These are phyloP conservation scores for Nothobranchius kuhntae DNA, from an alignment of 2,113 vertebrate species.

Conservation along the genomic window DNA sequence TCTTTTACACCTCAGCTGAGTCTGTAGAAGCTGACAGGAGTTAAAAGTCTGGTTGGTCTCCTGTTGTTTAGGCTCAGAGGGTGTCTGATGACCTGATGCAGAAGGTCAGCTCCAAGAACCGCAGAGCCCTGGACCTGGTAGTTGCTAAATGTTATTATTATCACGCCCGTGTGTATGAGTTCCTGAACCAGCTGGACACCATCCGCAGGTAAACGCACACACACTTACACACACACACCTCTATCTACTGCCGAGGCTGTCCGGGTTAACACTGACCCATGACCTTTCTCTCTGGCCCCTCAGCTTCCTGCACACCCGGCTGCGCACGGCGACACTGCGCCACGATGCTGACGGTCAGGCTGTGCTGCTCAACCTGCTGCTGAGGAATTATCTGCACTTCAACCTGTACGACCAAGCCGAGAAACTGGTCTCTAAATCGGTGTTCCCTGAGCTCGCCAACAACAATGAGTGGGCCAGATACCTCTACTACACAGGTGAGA, in stretches of 20 bases:
- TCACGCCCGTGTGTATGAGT: constrained; percentile 94
- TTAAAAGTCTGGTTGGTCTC: too few relatives aligned
- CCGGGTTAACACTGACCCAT: neutral
- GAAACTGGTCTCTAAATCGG: constrained; percentile 95
- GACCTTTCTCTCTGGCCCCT: too few relatives aligned
- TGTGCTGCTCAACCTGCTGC: constrained; percentile 92
- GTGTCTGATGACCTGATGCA: constrained; percentile 94
- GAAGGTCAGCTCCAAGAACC: constrained; percentile 95
- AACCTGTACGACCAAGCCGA: constrained; percentile 97
- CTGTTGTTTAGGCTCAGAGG: constrained; percentile 87
- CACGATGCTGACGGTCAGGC: constrained; percentile 95
- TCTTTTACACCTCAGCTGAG: neutral
- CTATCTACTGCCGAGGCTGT: neutral
- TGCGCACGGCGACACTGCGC: constrained; percentile 92
- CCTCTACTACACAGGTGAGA: constrained; percentile 94
- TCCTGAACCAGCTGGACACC: constrained; percentile 89
- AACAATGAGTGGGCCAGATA: constrained; percentile 99
- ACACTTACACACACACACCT: too few relatives aligned
- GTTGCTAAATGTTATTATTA: constrained; percentile 98
- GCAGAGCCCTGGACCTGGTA: constrained; percentile 92
- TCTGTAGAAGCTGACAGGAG: too few relatives aligned
- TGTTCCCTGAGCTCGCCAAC: constrained; percentile 96
- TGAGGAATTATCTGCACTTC: constrained; percentile 96
- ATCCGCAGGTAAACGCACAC: constrained; percentile 86
- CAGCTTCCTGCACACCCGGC: constrained; percentile 91